These are phyloP conservation scores for Sitta europaea DNA, from an alignment of 2,113 vertebrate genomes.

Conservation along the genomic window DNA sequence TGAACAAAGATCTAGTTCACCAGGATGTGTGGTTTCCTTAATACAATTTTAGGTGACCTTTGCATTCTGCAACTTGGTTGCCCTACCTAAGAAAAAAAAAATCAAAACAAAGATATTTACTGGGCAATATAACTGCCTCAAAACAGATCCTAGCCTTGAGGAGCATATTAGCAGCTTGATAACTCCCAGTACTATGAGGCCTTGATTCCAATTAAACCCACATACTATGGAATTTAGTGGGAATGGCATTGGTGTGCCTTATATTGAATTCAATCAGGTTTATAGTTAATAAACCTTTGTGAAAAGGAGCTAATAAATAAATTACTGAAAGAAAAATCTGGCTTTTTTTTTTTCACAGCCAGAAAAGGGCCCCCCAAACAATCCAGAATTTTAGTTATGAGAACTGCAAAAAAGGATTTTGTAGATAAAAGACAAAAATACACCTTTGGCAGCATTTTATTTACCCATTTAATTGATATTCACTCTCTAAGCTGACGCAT, in stretches of 20 bases:
- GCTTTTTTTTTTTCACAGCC: background rate
- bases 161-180: background rate
- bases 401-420: background rate
- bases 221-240: background rate
- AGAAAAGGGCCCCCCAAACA: background rate
- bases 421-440: conserved; percentile 11
- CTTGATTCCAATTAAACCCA: conserved; percentile 10
- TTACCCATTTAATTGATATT: conserved; percentile 56
- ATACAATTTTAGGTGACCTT: background rate
- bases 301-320: background rate
- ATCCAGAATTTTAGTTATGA: background rate
- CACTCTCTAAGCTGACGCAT: background rate
- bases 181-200: background rate
- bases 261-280: background rate
- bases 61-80: background rate
- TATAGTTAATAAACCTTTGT: background rate
- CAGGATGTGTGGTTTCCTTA: background rate
- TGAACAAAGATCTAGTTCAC: background rate
- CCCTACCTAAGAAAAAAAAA: background rate
- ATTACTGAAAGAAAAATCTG: background rate
- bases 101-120: background rate
- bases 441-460: conserved; percentile 45
- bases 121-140: background rate
- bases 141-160: background rate
- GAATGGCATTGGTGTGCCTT: background rate